Evolutionary conservation across 2,113 vertebrate species (phyloP), one percentile per base, ranked within the genome.

Genomic region (Motacilla tschutschensis): DNA sequence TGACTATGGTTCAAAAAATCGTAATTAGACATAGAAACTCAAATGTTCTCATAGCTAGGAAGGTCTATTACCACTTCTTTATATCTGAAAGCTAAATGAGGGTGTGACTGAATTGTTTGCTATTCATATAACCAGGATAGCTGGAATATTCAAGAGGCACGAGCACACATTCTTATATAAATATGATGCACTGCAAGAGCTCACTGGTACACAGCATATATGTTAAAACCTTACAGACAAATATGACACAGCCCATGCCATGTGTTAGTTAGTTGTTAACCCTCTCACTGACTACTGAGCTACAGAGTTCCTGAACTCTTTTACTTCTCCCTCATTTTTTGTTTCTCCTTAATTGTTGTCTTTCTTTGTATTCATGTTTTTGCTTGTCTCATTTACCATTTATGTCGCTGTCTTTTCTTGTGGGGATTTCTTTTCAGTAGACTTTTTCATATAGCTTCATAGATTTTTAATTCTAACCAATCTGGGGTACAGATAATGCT

Each of bases 11-110:
- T 93, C 78, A 90, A 94, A 92, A 93, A 95, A 90, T 70, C 74
- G 79, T 94, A 95, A 95, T 95, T 95, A 94, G 88, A 92, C 66
- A 67, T 46, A 71, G 85, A 88, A 90, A 85, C 84, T 88, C 85
- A 88, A 93, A 90, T 85, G 76, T 93, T 90, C 73, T 94, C 53
- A 74, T 78, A 90, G 20, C 81, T 88, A 59, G 63, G 59, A 91
- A 85, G 63, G 74, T 89, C 77, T 87, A 82, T 94, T 93, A 90
- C 91, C 57, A 77, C 82, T 94, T 93, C 88, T 90, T 92, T 89
- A 73, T 79, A 72, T 72, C 70, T 38, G 57, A 92, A 89, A 76
- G 69, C 48, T 92, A 91, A 91, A 66, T 86, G 72, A 88, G 55
- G 13, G 29, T 85, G 48, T 3, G 7, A 43, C 62, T 85, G 64